A percentile compares a stretch with the other conserved stretches of the same genome.
These are phyloP conservation scores for Atherix ibis DNA, from an alignment of 2,888 invertebrate genomes.

Conservation along the genomic window DNA sequence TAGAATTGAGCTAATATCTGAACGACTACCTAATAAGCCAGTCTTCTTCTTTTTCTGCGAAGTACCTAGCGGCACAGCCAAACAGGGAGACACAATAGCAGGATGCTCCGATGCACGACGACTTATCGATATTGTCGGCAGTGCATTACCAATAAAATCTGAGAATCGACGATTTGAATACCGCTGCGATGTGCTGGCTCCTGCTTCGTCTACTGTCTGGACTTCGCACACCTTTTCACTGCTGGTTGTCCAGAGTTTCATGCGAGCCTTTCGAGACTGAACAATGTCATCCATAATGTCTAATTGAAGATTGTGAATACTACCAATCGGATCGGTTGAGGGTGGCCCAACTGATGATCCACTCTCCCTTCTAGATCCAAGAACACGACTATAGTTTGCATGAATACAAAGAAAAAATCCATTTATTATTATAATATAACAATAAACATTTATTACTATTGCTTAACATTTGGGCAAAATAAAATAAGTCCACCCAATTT, in stretches of 20 bases:
- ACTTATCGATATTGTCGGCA: conserved; percentile 40
- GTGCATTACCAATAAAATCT: conserved; percentile 42
- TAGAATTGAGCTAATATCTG: conserved; percentile 63
- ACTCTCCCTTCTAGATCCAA: conserved; percentile 26
- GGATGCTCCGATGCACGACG: conserved; percentile 62
- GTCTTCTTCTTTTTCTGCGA: conserved; percentile 23
- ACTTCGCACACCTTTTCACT: conserved; percentile 69
- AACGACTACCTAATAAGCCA: conserved; percentile 68
- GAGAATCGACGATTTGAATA: conserved; percentile 53
- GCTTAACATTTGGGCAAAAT: too few relatives aligned
- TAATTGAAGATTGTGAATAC: conserved; percentile 66
- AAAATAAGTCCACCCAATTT: too few relatives aligned
- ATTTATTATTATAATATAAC: too few relatives aligned
- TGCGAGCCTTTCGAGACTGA: conserved; percentile 62
- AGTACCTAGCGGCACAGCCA: conserved; percentile 16
- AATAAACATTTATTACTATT: too few relatives aligned
- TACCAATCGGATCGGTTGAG: conserved; percentile 55
- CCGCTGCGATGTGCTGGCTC: conserved; percentile 37
- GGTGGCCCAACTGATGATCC: conserved; percentile 44
- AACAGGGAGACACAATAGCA: conserved; percentile 28
- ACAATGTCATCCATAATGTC: conserved; percentile 84
- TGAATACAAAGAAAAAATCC: too few relatives aligned
- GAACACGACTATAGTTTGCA: conserved; percentile 11
- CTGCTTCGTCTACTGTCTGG: conserved; percentile 56
- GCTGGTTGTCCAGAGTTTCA: conserved; percentile 73